Base-by-base conservation (phyloP, 2,797 vertebrate species). In the Pelochelys cantorii region DNA sequence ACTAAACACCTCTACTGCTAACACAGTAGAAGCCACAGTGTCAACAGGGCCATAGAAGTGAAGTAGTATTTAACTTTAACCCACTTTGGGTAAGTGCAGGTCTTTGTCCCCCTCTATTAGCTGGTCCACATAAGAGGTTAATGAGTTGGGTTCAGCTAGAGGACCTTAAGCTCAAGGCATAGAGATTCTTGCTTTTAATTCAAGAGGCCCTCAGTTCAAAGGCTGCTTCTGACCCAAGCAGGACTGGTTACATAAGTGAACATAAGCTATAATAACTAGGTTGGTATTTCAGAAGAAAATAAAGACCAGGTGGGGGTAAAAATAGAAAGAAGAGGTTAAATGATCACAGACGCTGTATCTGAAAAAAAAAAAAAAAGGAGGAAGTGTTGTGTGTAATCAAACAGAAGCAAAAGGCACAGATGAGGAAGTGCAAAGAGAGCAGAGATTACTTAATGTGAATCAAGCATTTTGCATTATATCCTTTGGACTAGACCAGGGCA, bases 201-300 rank as follows among this genome's bases (percentile, higher is more conserved):
- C 62, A 54, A 87, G 42, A 59, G 37, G 13, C 84, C 85, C n/a
- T 59, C 79, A 31, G 57, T 29, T 55, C 10, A 85, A n/a, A 53
- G 14, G 1, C 82, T 90, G 23, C 65, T 86, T 86, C 27, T 53
- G 86, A 34, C 56, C 5, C 18, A 25, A 4, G 48, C 6, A 88
- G 37, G 75, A 7, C 82, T 31, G 56, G 9, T 81, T 87, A 91
- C 37, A 25, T 18, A 88, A 59, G 9, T 8, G 59, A 90, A 83
- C 2, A 4, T 11, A 79, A 79, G 20, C 13, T 93, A 11, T 42
- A 6, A 10, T 29, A 48, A 0, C 80, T 86, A 53, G n/a, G 10
- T n/a, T 82, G 5, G 6, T 80, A 71, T 81, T 86, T 92, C 12
- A 88, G 65, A 80, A 25, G 11, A 84, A 89, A 93, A 53, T 13